These are phyloP conservation scores for Aleadryas rufinucha DNA, from an alignment of 2,113 vertebrate genomes.

Conservation along the genomic window DNA sequence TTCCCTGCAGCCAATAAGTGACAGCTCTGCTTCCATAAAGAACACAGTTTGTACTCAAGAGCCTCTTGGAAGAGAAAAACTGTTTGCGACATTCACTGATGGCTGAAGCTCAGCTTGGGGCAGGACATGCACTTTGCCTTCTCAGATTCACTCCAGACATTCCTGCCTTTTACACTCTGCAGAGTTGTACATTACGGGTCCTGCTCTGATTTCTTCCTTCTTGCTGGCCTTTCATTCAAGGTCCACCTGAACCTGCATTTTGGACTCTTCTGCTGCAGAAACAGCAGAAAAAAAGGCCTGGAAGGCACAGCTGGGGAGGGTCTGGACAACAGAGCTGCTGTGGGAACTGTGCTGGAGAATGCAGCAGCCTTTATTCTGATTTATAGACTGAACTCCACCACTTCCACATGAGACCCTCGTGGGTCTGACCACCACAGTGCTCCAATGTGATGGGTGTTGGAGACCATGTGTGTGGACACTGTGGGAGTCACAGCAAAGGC, in stretches of 20 bases:
- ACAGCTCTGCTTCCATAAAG: neutral
- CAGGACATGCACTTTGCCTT: neutral
- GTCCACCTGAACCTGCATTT: neutral
- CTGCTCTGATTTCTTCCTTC: neutral
- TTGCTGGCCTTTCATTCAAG: neutral
- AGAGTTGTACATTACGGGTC: neutral
- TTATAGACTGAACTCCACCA: neutral
- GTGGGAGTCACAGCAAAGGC: neutral
- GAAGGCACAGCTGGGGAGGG: rapidly evolving
- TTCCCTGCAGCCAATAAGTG: neutral
- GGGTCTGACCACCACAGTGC: neutral
- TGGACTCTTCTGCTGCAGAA: neutral
- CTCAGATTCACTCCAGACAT: neutral
- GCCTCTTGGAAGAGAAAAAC: neutral
- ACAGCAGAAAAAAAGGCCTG: neutral
- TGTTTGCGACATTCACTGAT: neutral
- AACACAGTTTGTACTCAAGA: neutral
- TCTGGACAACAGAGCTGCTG: neutral
- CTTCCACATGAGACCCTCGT: rapidly evolving
- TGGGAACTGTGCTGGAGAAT: neutral
- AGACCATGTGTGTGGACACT: rapidly evolving
- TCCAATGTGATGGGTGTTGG: rapidly evolving
- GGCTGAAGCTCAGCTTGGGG: neutral
- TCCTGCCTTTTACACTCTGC: neutral
- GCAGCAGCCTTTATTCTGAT: neutral